Conservation (phyloP, 2,113 vertebrate species). For the Solenodon paradoxus region DNA sequence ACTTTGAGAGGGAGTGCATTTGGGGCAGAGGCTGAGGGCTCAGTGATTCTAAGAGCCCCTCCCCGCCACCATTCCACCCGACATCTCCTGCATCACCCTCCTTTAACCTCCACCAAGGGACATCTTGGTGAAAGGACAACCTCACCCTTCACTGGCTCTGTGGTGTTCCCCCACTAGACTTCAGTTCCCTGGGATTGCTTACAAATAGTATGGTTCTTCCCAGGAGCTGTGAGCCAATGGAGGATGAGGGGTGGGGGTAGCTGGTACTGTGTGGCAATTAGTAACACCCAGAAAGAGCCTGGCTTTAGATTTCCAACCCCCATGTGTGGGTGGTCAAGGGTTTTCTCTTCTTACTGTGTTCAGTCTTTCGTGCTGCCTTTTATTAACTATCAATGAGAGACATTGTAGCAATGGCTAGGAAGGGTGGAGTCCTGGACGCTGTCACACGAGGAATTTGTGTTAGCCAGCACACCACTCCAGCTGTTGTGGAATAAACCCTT, state of each 20-base stretch:
- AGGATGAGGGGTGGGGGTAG: not conserved
- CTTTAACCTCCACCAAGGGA: rapidly evolving
- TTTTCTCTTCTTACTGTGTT: not conserved
- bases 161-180: rapidly evolving
- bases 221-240: not conserved
- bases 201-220: not conserved
- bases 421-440: not conserved
- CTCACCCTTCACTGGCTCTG: not conserved
- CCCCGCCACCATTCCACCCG: not conserved
- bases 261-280: rapidly evolving
- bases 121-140: no score
- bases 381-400: not conserved
- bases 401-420: not conserved
- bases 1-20: not conserved
- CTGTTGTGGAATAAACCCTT: not conserved
- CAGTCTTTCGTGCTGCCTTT: not conserved
- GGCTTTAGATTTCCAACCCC: not conserved
- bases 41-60: not conserved
- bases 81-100: rapidly evolving
- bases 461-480: not conserved
- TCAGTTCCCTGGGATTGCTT: not conserved
- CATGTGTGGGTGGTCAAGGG: no score
- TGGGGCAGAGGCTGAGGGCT: not conserved
- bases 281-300: not conserved
- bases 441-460: not conserved